These are phyloP conservation scores for Epinephelus lanceolatus DNA, from an alignment of 2,113 vertebrate species.

Conservation along the genomic window DNA sequence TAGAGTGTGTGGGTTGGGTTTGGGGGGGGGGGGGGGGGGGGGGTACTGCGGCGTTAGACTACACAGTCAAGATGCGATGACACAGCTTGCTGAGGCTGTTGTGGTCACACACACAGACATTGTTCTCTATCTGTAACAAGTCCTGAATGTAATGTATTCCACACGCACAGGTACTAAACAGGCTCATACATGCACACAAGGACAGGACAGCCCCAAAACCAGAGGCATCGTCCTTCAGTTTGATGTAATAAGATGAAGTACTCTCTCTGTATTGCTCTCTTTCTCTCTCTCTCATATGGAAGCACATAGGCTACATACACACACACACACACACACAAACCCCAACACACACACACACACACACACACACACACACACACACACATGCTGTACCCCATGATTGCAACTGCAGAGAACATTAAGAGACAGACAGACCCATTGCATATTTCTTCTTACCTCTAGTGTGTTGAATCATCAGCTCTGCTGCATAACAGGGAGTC, in stretches of 20 bases:
- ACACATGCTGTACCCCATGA: background rate
- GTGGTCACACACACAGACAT: conserved; percentile 20
- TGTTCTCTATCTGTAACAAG: conserved; percentile 12
- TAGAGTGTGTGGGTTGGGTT: conserved; percentile 21
- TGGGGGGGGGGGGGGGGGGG: background rate
- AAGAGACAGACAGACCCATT: conserved; percentile 11
- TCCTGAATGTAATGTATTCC: conserved; percentile 10
- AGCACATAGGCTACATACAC: too few species aligned
- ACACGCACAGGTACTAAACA: background rate
- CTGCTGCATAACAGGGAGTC: conserved; percentile 56
- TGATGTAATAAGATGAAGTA: conserved; percentile 6
- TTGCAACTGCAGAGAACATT: conserved; percentile 14
- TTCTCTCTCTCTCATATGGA: background rate
- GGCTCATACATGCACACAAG: conserved; percentile 13
- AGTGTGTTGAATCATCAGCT: conserved; percentile 19
- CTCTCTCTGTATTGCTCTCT: conserved; percentile 1
- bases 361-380: background rate
- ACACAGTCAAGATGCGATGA: conserved; percentile 61
- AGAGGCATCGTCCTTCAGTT: conserved; percentile 12
- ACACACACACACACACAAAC: too few species aligned
- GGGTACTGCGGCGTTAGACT: conserved; percentile 64
- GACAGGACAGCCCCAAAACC: conserved; percentile 4
- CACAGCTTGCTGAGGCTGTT: conserved; percentile 66
- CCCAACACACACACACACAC: too few species aligned
- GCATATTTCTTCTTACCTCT: conserved; percentile 58